Base-by-base conservation (phyloP, 64 coral and sea anemone genomes). In the Trachythela sp. region DNA sequence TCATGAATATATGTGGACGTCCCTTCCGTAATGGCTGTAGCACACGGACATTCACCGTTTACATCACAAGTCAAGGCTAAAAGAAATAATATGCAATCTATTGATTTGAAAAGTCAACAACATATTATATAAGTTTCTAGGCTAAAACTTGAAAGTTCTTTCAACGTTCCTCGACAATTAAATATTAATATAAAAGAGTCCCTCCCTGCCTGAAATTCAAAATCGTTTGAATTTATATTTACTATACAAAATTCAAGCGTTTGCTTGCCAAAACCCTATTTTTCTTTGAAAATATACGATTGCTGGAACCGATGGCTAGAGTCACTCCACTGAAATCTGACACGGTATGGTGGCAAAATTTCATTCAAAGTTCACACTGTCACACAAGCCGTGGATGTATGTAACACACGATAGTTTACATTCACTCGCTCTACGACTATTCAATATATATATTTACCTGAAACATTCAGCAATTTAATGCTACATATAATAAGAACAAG, bases 1-100 rank as follows among this genome's bases (percentile, higher is more conserved):
- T 27, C 39, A 9, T 38, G 45, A 14, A 95, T 84, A 39, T 72
- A 94, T 8, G 42, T 6, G 42, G 42, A 45, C 42, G 42, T 45
- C 42, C 42, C 42, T 45, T 45, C 1, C 5, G 4, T 0, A 64
- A 6, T 26, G 56, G 20, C 56, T 22, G 56, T n/a, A 64, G 56
- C 56, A 26, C 56, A 64, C 56, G 13, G 56, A 27, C 56, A 64
- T 10, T 0, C 3, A 64, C 17, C 17, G 17, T 27, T 64, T 27
- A 27, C 20, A 27, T 64, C 56, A 18, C 56, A 64, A 5, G 15
- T 64, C 56, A 64, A 64, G 56, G 56, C 56, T 64, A 26, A 20
- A 64, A 64, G 2, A 64, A n/a, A 64, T n/a, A n/a, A n/a, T n/a
- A n/a, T 17, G 54, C 24, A 59, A 20, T 59, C 14, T 6, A 64